Base-by-base conservation (phyloP, 2,797 vertebrate genomes). In the Botia kubotai region DNA sequence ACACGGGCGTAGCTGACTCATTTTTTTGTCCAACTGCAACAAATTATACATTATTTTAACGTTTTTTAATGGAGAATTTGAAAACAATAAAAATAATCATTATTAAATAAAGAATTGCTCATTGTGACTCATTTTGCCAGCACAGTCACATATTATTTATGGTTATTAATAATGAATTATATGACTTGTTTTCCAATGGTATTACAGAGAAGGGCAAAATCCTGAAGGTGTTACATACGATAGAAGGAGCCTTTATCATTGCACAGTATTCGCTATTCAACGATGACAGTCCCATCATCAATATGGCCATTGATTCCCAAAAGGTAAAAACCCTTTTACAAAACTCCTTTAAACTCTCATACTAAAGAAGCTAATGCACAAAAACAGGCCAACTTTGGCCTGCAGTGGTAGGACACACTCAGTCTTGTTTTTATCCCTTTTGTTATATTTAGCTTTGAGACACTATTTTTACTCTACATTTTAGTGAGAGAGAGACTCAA, bases 201-300 rank as follows among this genome's bases (percentile, higher is more conserved):
- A 0, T 67, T 55, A 58, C 90, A 96, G 95, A 94, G 13, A 93
- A 93, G 82, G 95, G 95, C 39, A 95, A 95, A 88, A 89, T 96
- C 23, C 91, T 95, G 1, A 96, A 95, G 84, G 94, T 95, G 48
- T 91, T 95, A 29, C 94, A 94, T 78, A 90, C 87, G 86, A 89
- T 85, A 50, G 92, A 93, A 58, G 94, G 93, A 1, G 93, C 91
- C 52, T 95, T 96, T 89, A 93, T 95, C 89, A 91, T 96, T 65
- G 93, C 93, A 0, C 93, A 96, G 82, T 94, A 95, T 52, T 93
- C 93, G 3, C 90, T 95, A 82, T 96, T 96, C 70, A 91, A 89
- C 81, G 92, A 91, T 0, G 92, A 95, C 69, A 92, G 93, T 1
- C 94, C 95, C 0, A 82, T 96, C 79, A 89, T 93, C 1, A 92